phyloP scores from a whole-genome alignment of 2,888 invertebrate genomes.

The Leptinotarsa juncta region DNA sequence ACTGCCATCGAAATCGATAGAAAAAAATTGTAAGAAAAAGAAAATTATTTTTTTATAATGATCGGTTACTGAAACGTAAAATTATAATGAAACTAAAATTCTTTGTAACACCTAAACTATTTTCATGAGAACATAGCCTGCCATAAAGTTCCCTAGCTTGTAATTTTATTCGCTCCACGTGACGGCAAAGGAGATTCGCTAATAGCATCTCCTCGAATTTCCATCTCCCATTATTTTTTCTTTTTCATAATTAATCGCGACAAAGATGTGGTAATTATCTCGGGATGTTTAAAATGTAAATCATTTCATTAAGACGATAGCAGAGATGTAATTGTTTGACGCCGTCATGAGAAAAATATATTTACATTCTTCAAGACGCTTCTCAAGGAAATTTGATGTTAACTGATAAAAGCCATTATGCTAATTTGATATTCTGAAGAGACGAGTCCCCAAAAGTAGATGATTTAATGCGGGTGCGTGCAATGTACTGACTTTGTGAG shows the following conservation, averaged over 20 bases:
- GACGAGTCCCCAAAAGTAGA: background rate
- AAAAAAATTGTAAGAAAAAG: too few species aligned
- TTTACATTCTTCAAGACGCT: slow-evolving; percentile 17
- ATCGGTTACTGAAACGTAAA: too few species aligned
- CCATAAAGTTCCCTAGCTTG: background rate
- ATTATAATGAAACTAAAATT: too few species aligned
- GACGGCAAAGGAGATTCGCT: background rate
- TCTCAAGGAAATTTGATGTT: slow-evolving; percentile 28
- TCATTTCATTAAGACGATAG: slow-evolving; percentile 38
- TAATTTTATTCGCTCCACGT: slow-evolving; percentile 1
- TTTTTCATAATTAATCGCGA: slow-evolving; percentile 36
- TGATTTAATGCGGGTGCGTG: background rate
- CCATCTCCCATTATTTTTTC: slow-evolving; percentile 27
- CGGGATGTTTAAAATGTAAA: slow-evolving; percentile 38
- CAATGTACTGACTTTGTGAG: too few species aligned
- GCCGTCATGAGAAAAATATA: slow-evolving; percentile 28
- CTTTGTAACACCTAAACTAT: background rate
- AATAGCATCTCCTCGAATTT: slow-evolving; percentile 19
- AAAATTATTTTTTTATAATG: too few species aligned
- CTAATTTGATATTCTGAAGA: slow-evolving; percentile 26
- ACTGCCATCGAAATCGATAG: too few species aligned
- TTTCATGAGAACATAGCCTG: background rate
- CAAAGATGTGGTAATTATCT: slow-evolving; percentile 38
- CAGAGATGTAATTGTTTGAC: slow-evolving; percentile 34
- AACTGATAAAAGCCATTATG: slow-evolving; percentile 32